phyloP scores from a whole-genome alignment of 2,113 vertebrate species.

The rabbit (Oryctolagus cuniculus) region DNA sequence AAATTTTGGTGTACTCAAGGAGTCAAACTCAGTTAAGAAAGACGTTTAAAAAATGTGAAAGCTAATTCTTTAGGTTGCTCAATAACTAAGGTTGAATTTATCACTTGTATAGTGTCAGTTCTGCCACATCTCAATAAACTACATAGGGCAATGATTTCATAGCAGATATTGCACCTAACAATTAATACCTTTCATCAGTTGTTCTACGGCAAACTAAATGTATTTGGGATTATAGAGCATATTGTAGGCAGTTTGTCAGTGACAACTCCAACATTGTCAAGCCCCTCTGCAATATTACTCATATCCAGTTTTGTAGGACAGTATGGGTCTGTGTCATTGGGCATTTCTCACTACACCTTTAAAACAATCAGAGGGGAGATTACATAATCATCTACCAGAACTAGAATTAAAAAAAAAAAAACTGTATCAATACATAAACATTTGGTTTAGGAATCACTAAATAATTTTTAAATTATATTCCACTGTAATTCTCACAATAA shows the following conservation, averaged over 20 bases:
- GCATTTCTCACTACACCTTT: background rate
- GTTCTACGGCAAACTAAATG: background rate
- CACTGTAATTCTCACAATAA: background rate
- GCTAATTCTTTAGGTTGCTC: background rate
- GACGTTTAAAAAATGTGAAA: constrained; percentile 7
- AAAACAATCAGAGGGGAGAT: background rate
- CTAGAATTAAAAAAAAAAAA: background rate
- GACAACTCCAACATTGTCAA: background rate
- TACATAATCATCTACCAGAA: background rate
- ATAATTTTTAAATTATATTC: background rate
- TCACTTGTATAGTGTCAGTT: constrained; percentile 22
- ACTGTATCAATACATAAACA: background rate
- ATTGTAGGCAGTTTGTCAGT: background rate
- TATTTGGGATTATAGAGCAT: background rate
- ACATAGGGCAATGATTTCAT: background rate
- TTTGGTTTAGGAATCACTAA: background rate
- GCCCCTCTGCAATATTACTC: background rate
- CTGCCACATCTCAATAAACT: background rate
- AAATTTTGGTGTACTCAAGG: background rate
- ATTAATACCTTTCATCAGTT: background rate
- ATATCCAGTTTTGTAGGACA: background rate
- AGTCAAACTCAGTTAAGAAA: background rate
- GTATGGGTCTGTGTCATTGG: background rate
- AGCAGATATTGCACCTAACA: background rate
- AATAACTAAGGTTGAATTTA: background rate